phyloP scores from a whole-genome alignment of 2,888 invertebrate species.

The Ctena decussata region DNA sequence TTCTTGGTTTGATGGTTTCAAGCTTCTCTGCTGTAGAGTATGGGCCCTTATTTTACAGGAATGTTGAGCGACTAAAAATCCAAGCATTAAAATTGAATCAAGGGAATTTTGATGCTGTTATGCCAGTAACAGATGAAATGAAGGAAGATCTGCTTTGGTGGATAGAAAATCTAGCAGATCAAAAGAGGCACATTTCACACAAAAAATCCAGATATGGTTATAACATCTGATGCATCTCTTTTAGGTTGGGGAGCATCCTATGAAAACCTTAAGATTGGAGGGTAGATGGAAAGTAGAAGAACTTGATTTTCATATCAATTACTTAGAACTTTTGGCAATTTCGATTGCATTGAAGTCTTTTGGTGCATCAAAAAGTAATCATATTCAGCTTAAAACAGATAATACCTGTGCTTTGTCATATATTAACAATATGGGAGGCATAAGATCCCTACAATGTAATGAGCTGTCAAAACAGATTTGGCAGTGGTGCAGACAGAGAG shows the following conservation, averaged over 20 bases:
- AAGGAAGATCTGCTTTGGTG: conserved; percentile 31
- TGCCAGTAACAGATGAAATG: conserved; percentile 8
- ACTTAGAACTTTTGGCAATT: conserved; percentile 28
- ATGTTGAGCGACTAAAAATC: conserved; percentile 27
- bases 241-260: conserved; percentile 44
- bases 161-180: conserved; percentile 31
- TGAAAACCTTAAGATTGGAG: conserved; percentile 21
- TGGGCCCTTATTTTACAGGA: conserved; percentile 30
- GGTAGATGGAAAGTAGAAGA: conserved; percentile 28
- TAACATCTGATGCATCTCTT: conserved; percentile 26
- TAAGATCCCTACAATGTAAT: conserved; percentile 26
- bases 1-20: conserved; percentile 36
- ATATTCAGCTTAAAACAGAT: conserved; percentile 22
- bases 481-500: conserved; percentile 35
- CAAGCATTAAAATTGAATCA: not conserved
- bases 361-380: not conserved
- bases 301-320: conserved; percentile 32
- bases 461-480: conserved; percentile 16
- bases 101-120: conserved; percentile 39
- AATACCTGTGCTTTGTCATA: conserved; percentile 27
- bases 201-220: not conserved
- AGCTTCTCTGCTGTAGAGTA: conserved; percentile 35
- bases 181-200: conserved; percentile 12
- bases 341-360: conserved; percentile 35
- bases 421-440: conserved; percentile 26